These are phyloP conservation scores for Aporophyla lueneburgensis DNA, from an alignment of 2,888 invertebrate species.

Conservation along the genomic window DNA sequence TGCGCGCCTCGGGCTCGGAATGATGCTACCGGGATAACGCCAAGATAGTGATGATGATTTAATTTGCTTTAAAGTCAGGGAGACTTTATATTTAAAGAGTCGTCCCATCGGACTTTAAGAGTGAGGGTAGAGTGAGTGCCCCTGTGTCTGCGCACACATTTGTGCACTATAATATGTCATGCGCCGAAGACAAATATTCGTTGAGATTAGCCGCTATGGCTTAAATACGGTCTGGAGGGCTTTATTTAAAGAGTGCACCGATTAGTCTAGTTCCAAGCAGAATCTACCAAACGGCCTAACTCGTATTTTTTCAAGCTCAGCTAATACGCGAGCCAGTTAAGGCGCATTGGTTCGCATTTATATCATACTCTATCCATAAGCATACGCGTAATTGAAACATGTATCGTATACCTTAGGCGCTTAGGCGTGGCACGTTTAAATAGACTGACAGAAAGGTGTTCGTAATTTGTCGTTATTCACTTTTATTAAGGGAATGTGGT, in stretches of 20 bases:
- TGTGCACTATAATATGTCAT: too few species aligned
- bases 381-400: conserved; percentile 83
- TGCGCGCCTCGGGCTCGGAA: too few species aligned
- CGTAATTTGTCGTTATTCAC: conserved; percentile 68
- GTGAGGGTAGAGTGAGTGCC: too few species aligned
- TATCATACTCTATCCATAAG: conserved; percentile 83
- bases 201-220: too few species aligned
- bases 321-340: conserved; percentile 84
- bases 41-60: too few species aligned
- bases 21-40: too few species aligned
- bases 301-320: conserved; percentile 76
- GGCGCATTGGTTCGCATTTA: conserved; percentile 80
- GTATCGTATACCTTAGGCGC: conserved; percentile 70
- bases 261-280: conserved; percentile 28
- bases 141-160: too few species aligned
- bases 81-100: too few species aligned
- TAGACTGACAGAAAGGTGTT: conserved; percentile 57
- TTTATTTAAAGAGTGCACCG: background rate
- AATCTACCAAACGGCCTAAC: conserved; percentile 32
- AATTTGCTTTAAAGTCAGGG: too few species aligned
- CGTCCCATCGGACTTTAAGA: too few species aligned
- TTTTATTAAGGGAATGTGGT: conserved; percentile 56
- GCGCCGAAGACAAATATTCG: too few species aligned
- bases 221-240: too few species aligned
- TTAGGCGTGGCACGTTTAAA: conserved; percentile 72